Conservation (phyloP, 2,888 invertebrate species). For the Phania funesta region DNA sequence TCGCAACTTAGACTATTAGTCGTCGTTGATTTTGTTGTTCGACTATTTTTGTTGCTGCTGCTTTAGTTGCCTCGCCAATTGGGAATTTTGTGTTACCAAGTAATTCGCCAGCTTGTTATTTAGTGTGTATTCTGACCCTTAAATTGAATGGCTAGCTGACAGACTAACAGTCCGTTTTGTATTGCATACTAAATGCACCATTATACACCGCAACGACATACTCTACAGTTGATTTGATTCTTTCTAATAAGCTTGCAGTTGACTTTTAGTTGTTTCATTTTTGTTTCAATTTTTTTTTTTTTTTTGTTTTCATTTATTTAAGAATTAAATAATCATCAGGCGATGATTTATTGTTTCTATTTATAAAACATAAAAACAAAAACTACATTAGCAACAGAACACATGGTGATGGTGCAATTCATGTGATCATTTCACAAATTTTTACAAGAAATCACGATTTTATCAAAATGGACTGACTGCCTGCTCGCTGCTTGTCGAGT, state of each 20-base stretch:
- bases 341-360: slow-evolving; percentile 57
- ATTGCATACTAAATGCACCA: slow-evolving; percentile 11
- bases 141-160: slow-evolving; percentile 23
- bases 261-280: slow-evolving; percentile 27
- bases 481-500: background rate
- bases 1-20: slow-evolving; percentile 59
- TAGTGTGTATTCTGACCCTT: slow-evolving; percentile 55
- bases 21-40: slow-evolving; percentile 49
- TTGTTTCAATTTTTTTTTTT: background rate
- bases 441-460: slow-evolving; percentile 52
- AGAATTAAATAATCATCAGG: slow-evolving; percentile 52
- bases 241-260: slow-evolving; percentile 36
- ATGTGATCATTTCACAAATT: slow-evolving; percentile 51
- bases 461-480: slow-evolving; percentile 2
- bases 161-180: background rate
- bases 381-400: slow-evolving; percentile 27
- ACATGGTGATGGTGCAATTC: slow-evolving; percentile 51
- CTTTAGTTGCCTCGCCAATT: slow-evolving; percentile 22
- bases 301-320: slow-evolving; percentile 1
- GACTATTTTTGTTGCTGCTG: slow-evolving; percentile 2
- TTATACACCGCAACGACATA: slow-evolving; percentile 6
- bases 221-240: slow-evolving; percentile 36
- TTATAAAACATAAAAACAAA: slow-evolving; percentile 32
- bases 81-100: slow-evolving; percentile 54
- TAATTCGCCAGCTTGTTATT: slow-evolving; percentile 33